phyloP scores from a whole-genome alignment of 2,113 vertebrate species.

The Caranx melampygus region DNA sequence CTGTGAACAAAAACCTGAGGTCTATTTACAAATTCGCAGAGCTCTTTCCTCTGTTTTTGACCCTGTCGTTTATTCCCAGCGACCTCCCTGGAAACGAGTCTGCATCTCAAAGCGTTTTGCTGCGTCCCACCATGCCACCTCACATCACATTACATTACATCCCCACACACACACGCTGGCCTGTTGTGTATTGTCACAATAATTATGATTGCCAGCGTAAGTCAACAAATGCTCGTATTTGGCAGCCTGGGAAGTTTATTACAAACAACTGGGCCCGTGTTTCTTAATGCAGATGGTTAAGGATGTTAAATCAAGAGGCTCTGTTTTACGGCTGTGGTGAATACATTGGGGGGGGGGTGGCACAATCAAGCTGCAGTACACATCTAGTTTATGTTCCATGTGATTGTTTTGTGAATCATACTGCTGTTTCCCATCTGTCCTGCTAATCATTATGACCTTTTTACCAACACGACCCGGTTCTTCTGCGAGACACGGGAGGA shows the following conservation, averaged over 20 bases:
- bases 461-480: conserved; percentile 31
- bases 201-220: conserved; percentile 62
- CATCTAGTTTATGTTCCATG: conserved; percentile 38
- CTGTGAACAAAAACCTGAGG: conserved; percentile 37
- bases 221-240: conserved; percentile 57
- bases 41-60: conserved; percentile 38
- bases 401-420: conserved; percentile 41
- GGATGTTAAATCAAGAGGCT: conserved; percentile 39
- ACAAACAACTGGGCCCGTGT: conserved; percentile 30
- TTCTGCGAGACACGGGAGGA: conserved; percentile 38
- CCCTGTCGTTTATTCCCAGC: conserved; percentile 48
- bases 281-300: conserved; percentile 25
- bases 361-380: conserved; percentile 30
- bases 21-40: conserved; percentile 56
- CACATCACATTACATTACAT: conserved; percentile 8
- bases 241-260: conserved; percentile 43
- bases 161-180: conserved; percentile 29
- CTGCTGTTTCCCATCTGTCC: conserved; percentile 30
- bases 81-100: conserved; percentile 38
- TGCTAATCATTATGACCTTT: conserved; percentile 38
- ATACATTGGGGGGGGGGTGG: background rate
- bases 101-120: conserved; percentile 1
- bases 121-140: background rate
- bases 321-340: conserved; percentile 33
- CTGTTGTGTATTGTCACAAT: conserved; percentile 60